Percentiles rank a stretch among this genome's conserved stretches.
Conservation (phyloP, 2,888 invertebrate species). For the Napeogenes sylphis region DNA sequence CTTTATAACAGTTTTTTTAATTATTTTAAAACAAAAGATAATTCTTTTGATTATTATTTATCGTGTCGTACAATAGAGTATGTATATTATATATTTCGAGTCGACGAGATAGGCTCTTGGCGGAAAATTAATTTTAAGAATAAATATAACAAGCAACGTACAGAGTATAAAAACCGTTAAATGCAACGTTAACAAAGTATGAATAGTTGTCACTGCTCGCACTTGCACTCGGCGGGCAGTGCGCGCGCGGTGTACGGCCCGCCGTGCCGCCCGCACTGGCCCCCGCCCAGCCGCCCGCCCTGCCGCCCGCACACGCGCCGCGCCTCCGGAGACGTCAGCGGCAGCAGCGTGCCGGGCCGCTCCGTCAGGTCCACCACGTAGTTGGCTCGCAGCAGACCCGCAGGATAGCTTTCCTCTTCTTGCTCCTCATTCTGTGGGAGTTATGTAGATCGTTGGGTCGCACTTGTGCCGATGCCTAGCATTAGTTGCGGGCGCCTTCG, state of each 20-base stretch:
- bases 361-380: constrained; percentile 80
- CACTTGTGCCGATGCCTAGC: no score
- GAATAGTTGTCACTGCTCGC: constrained; percentile 31
- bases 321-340: constrained; percentile 55
- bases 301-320: constrained; percentile 43
- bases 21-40: no score
- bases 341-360: constrained; percentile 65
- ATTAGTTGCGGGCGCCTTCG: no score
- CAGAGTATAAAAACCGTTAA: no score
- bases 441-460: constrained; percentile 5
- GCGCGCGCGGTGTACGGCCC: constrained; percentile 43
- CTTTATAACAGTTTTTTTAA: no score
- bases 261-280: constrained; percentile 31
- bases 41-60: background rate
- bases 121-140: no score
- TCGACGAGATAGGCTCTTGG: no score
- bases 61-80: background rate
- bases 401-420: constrained; percentile 59
- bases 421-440: constrained; percentile 25
- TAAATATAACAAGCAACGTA: no score
- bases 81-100: no score
- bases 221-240: constrained; percentile 44
- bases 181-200: background rate
- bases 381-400: constrained; percentile 76
- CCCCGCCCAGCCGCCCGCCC: constrained; percentile 49